Evolutionary conservation across 2,888 invertebrate species (phyloP).

Genomic region (Galerucella nymphaeae): DNA sequence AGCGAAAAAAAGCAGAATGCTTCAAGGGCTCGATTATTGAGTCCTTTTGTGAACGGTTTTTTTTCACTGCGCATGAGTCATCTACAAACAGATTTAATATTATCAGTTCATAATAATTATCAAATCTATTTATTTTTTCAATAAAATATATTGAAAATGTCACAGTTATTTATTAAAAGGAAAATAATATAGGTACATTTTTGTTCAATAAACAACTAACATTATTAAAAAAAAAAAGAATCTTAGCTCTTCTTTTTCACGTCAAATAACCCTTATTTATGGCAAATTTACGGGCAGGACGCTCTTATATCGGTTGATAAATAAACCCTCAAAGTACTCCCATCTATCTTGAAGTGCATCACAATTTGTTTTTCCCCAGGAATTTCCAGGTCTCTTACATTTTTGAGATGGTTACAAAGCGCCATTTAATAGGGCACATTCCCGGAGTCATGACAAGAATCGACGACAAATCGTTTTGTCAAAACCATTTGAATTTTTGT

Average conservation of each 20-base stretch:
- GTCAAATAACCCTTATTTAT: constrained; percentile 53
- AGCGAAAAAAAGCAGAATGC: too few species aligned
- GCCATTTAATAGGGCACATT: constrained; percentile 1
- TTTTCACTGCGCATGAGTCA: too few species aligned
- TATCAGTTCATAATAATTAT: too few species aligned
- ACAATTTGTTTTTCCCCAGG: constrained; percentile 39
- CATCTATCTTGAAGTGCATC: constrained; percentile 48
- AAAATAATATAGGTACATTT: too few species aligned
- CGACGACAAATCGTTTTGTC: not conserved
- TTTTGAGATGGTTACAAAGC: constrained; percentile 13
- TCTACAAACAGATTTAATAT: too few species aligned
- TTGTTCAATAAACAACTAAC: too few species aligned
- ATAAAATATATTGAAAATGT: too few species aligned
- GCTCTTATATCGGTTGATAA: constrained; percentile 45
- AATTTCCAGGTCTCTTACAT: constrained; percentile 18
- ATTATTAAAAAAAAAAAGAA: constrained; percentile 10
- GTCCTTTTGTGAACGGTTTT: too few species aligned
- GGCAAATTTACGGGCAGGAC: constrained; percentile 51
- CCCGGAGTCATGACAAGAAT: not conserved
- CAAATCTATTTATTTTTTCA: too few species aligned
- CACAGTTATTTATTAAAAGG: too few species aligned
- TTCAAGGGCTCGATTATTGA: too few species aligned
- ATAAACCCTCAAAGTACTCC: constrained; percentile 45
- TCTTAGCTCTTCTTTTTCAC: constrained; percentile 36
- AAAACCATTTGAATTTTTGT: not conserved